Evolutionary conservation across 2,888 invertebrate genomes (phyloP).

Genomic region (Ophonus ardosiacus): DNA sequence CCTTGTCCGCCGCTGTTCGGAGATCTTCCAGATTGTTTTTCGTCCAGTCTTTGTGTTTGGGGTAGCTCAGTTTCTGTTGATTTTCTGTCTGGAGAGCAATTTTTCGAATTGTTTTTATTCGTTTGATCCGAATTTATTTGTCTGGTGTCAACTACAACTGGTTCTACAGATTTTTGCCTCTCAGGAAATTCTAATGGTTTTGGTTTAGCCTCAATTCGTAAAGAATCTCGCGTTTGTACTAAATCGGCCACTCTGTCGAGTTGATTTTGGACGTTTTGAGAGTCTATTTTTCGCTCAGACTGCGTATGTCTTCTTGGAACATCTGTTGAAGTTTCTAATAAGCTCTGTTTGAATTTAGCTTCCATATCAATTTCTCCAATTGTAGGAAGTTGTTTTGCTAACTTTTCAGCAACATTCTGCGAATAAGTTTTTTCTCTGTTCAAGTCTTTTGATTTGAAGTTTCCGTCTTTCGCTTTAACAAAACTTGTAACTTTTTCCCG

Average conservation of each 20-base stretch:
- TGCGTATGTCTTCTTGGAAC: conserved; percentile 39
- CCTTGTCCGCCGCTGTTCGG: conserved; percentile 79
- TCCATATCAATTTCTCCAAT: conserved; percentile 77
- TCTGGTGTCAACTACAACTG: conserved; percentile 45
- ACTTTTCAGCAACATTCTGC: conserved; percentile 78
- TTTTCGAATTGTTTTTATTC: conserved; percentile 13
- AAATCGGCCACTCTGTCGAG: conserved; percentile 68
- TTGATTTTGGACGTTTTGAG: conserved; percentile 62
- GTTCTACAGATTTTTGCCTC: conserved; percentile 28
- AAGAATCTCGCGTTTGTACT: conserved; percentile 68
- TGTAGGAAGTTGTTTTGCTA: conserved; percentile 73
- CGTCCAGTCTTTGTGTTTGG: conserved; percentile 64
- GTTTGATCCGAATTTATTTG: not conserved
- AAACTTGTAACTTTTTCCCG: conserved; percentile 66
- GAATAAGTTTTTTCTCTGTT: conserved; percentile 79
- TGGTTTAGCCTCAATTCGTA: conserved; percentile 72
- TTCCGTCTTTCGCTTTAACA: conserved; percentile 72
- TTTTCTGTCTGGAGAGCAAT: conserved; percentile 44
- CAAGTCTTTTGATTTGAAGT: conserved; percentile 73
- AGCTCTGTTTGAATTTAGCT: conserved; percentile 79
- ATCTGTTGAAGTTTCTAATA: conserved; percentile 75
- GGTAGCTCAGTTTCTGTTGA: conserved; percentile 48
- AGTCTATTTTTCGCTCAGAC: conserved; percentile 37
- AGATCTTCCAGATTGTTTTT: conserved; percentile 71
- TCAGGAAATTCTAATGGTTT: conserved; percentile 68